These are phyloP conservation scores for Drosophila quadrilineata DNA, from an alignment of 1,140 invertebrate genomes.

Conservation along the genomic window DNA sequence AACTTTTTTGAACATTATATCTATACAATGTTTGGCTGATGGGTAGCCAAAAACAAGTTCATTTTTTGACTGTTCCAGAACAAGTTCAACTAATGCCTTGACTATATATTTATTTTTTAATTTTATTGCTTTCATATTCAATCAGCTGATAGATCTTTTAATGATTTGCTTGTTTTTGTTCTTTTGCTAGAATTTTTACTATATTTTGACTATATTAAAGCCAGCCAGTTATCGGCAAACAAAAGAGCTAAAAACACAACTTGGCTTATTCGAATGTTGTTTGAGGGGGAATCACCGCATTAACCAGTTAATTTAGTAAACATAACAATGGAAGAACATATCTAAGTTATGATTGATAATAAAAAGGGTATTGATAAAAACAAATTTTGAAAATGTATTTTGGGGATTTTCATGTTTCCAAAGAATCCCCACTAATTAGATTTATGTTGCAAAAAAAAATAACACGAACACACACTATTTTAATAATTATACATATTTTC, in stretches of 20 bases:
- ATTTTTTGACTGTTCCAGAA: slow-evolving; percentile 24
- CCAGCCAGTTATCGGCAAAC: neutral
- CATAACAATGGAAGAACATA: no score
- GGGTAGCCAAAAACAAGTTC: neutral
- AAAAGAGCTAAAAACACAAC: slow-evolving; percentile 2
- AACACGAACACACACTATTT: no score
- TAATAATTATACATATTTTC: slow-evolving; percentile 16
- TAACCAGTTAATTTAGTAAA: neutral
- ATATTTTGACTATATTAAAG: neutral
- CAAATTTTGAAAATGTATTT: no score
- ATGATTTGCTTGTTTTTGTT: neutral
- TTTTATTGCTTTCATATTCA: slow-evolving; percentile 24
- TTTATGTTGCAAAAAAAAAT: no score
- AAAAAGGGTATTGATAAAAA: no score
- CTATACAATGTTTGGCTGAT: slow-evolving; percentile 39
- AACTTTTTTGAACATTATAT: slow-evolving; percentile 45
- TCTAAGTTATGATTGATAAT: no score
- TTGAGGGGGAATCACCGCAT: slow-evolving; percentile 11
- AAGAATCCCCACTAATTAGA: no score
- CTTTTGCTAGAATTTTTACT: no score
- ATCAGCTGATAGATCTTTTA: slow-evolving; percentile 12
- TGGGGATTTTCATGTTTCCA: no score
- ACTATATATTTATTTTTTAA: no score
- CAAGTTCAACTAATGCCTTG: slow-evolving; percentile 54
- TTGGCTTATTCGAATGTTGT: neutral